These are phyloP conservation scores for Asobara japonica DNA, from an alignment of 1,140 invertebrate genomes.

Conservation along the genomic window DNA sequence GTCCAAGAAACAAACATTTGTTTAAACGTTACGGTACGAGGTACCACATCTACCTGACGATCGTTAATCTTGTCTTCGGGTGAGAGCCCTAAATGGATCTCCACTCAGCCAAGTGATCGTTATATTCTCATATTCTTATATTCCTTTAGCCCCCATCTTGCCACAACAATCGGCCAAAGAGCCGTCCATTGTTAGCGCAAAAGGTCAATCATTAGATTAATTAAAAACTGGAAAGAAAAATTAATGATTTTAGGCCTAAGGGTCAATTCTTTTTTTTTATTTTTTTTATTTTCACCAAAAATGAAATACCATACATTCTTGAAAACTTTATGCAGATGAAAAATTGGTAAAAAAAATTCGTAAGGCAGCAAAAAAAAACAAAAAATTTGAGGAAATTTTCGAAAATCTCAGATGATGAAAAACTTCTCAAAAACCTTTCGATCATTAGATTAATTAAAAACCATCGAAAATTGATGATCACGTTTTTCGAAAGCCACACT, in stretches of 20 bases:
- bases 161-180: slow-evolving; percentile 43
- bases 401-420: too few species aligned
- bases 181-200: not conserved
- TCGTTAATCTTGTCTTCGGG: slow-evolving; percentile 55
- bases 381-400: too few species aligned
- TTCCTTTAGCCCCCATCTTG: too few species aligned
- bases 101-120: slow-evolving; percentile 42
- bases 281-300: too few species aligned
- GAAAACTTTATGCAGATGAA: too few species aligned
- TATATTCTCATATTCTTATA: slow-evolving; percentile 43
- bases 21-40: slow-evolving; percentile 49
- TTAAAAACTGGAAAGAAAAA: not conserved
- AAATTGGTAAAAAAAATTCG: too few species aligned
- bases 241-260: too few species aligned
- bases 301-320: too few species aligned
- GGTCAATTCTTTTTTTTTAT: too few species aligned
- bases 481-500: not conserved
- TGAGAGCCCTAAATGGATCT: slow-evolving; percentile 2
- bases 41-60: slow-evolving; percentile 45
- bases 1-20: slow-evolving; percentile 54
- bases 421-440: too few species aligned
- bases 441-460: not conserved
- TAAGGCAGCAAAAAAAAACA: too few species aligned
- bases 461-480: not conserved
- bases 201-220: not conserved